Base-by-base conservation (phyloP, 2,888 invertebrate genomes). In the Carabus problematicus region DNA sequence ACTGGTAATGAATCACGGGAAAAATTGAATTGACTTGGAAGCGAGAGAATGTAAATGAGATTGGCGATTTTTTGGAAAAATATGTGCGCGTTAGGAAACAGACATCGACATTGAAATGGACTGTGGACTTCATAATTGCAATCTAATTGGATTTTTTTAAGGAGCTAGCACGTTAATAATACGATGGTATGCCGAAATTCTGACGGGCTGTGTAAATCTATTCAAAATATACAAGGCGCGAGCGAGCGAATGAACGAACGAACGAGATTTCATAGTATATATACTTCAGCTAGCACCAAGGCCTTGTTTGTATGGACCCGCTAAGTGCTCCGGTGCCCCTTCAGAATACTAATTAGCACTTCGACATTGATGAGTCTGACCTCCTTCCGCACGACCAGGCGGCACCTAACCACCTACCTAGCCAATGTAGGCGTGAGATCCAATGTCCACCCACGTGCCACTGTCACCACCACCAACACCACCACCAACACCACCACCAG, bases 311-410 rank as follows among this genome's bases (percentile, higher is more conserved):
- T 69, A 71, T 64, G 72, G 64, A 29, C 64, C 71, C 71, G 72
- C 71, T 74, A 75, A 75, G 74, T 74, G 75, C 72, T 19, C 72
- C 60, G 58, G 62, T 70, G 71, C 70, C 71, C 64, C 72, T 72
- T 60, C 71, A 70, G 74, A 75, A 75, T 74, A 74, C 74, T 75
- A 75, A 75, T 75, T 69, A 69, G 69, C 69, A 69, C 69, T 69
- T 69, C 61, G 62, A 69, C 69, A 69, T 69, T 69, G 69, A 69
- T 69, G 69, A 62, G 55, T 39, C 54, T 43, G 47, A 61, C 56
- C 56, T 52, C 52, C 19, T 52, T 52, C 52, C 16, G 52, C 52
- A 14, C 19, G 9, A 52, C 52, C 8, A 8, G 52, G 16, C 52
- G 19, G 19, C 52, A 11, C 52, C 18, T 18, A 18, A 16, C 19